Evolutionary conservation across 1,140 invertebrate genomes (phyloP).

Genomic region (Aradophagus sp.): DNA sequence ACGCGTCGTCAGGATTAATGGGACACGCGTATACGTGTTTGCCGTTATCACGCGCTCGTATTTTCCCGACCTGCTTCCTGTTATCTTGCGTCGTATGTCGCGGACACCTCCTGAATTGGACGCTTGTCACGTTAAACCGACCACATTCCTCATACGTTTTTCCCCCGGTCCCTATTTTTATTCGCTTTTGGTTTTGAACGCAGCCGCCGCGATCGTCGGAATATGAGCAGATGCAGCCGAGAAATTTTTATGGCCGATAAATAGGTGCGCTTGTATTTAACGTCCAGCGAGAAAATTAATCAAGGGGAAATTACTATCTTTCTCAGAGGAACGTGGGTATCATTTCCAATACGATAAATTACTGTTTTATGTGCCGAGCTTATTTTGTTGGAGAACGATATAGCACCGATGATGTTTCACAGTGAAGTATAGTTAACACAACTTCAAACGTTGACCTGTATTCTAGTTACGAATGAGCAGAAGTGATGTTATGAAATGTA

Average conservation of each 20-base stretch:
- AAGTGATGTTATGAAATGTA: too few species aligned
- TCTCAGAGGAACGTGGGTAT: too few species aligned
- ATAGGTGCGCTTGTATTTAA: too few species aligned
- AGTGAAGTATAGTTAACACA: too few species aligned
- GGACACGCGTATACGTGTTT: constrained; percentile 61
- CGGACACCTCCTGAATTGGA: constrained; percentile 54
- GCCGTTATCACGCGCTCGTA: constrained; percentile 63
- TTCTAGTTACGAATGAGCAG: too few species aligned
- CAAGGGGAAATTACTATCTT: too few species aligned
- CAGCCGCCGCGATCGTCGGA: constrained; percentile 10
- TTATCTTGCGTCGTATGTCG: constrained; percentile 55
- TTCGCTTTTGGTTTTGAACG: constrained; percentile 29
- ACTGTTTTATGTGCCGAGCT: too few species aligned
- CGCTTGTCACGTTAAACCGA: constrained; percentile 50
- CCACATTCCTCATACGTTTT: constrained; percentile 23
- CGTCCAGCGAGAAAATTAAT: too few species aligned
- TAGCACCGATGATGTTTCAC: too few species aligned
- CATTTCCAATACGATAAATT: too few species aligned
- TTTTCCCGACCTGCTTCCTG: constrained; percentile 63
- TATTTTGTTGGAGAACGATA: too few species aligned
- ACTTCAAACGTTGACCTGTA: too few species aligned
- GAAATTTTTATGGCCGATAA: constrained; percentile 1
- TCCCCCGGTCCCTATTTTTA: constrained; percentile 21
- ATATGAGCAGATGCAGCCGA: constrained; percentile 5
- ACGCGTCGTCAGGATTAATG: constrained; percentile 67